Evolutionary conservation across 2,888 invertebrate species (phyloP), one percentile per base, ranked within the genome.

Genomic region (Hydropsyche betteni): DNA sequence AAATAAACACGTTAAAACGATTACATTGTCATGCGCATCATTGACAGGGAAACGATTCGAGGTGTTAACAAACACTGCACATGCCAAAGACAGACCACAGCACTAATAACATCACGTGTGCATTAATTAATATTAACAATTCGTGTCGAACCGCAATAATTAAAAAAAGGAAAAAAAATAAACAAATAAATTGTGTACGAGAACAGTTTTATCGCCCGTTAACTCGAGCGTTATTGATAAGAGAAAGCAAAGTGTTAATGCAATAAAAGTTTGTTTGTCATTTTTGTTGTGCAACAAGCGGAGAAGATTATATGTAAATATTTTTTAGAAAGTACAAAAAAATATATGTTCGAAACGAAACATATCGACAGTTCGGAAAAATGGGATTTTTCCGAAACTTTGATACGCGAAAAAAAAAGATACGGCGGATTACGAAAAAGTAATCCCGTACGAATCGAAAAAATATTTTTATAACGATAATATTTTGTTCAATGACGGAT

Each of bases 191-290:
- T n/a, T 6, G 16, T 4, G 55, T 24, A 24, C 24, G 24, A 24
- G 16, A 55, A n/a, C 44, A 10, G 44, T 44, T 44, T 44, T 55
- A 55, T 55, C 55, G 55, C 16, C n/a, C 14, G 16, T 55, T 55
- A 55, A 55, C 16, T 16, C 24, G 24, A 58, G 58, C 58, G 2
- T 58, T 58, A 24, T 58, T 8, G 58, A 24, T 58, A 58, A 58
- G 58, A 58, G 58, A 58, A 58, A 58, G 58, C 58, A 58, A 16
- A 58, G 58, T 24, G 58, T 58, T 58, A 58, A 58, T 24, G 5
- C 8, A 58, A 53, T 53, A 58, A 58, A 44, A 44, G 44, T 44
- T 10, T 44, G 10, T 44, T 44, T 44, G 44, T 58, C 53, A 53
- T 58, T 14, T 58, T n/a, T 24, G 24, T 58, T 58, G 58, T 58